Base-by-base conservation (phyloP, 2,888 invertebrate genomes). In the Ochropacha duplaris region DNA sequence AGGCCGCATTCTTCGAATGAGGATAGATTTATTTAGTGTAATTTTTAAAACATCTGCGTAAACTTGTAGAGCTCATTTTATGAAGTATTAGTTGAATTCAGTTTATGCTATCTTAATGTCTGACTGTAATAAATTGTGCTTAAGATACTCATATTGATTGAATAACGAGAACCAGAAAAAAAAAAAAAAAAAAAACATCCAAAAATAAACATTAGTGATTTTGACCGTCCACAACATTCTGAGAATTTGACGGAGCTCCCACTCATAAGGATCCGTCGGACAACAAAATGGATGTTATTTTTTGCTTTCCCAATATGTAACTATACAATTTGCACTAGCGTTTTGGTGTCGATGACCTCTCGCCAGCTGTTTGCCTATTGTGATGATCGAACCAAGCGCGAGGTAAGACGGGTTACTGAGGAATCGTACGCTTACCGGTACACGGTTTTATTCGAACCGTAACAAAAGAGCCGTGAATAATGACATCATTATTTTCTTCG, bases 311-410 rank as follows among this genome's bases (percentile, higher is more conserved):
- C 81, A 75, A 85, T 84, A 85, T 90, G 85, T 90, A 83, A 84
- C 84, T 86, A 81, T 86, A 88, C 87, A 92, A 89, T 92, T 92
- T 88, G 91, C 92, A 88, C 87, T 86, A 87, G 83, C 81, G 74
- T 69, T 74, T 60, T 66, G 76, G 80, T 80, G 90, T 90, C 92
- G 74, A 80, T 87, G 90, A 91, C 89, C 92, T 85, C 80, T 79
- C 76, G 81, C 84, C 92, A 92, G 91, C 91, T 92, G 92, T 89
- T 90, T 83, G 79, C 77, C 86, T 88, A 90, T 88, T 88, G 85
- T 86, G 72, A 80, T 76, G 76, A 72, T 76, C 74, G 74, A 77
- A 81, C 80, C 81, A 81, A 84, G 81, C 83, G 83, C 76, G 75
- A 74, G 73, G 70, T 81, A 88, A 87, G 87, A 81, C 83, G 84